Evolutionary conservation across 92 coral and sea anemone species (phyloP), one percentile per base, ranked within the genome.

Genomic region (Porites cylindrica): DNA sequence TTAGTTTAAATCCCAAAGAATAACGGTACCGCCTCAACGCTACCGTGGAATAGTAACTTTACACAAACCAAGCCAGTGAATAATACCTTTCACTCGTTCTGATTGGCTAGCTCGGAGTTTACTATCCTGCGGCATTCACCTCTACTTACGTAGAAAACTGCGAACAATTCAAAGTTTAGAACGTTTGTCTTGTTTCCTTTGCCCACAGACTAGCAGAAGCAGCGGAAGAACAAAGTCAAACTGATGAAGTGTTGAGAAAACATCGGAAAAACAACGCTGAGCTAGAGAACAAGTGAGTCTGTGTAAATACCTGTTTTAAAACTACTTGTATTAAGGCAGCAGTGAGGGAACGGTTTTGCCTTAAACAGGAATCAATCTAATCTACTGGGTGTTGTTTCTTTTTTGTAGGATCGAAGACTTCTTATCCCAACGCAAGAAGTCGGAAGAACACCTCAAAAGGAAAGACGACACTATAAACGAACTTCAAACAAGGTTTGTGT

Each of bases 401-500:
- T 16, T 16, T 75, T 87, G 18, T 66, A 95, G 98, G 61, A 85
- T 95, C 19, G 98, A 95, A 83, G 98, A 95, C 72, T 87, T 91
- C 62, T 73, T 85, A 19, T 66, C 79, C 51, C 89, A 88, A 56
- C 88, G 88, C 43, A 93, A 93, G 81, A 95, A 90, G 70, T 85
- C 88, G 8, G 96, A 95, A 58, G 98, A 93, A 21, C 78, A 62
- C 11, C 8, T 93, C 18, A 92, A 90, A 43, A 80, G 84, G 79
- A 95, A 93, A 67, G 90, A 92, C 51, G 70, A 89, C 11, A 96
- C 91, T 68, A 88, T 95, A 17, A 82, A 80, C 79, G 96, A 95
- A 53, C 91, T 91, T 20, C 80, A 89, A 76, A 74, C 7, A 82
- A 82, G 89, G 90, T 74, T 62, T 9, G 66, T 63, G 29, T 14